Conservation (phyloP, 2,888 invertebrate genomes). For the Pycnomerus fuliginosus region DNA sequence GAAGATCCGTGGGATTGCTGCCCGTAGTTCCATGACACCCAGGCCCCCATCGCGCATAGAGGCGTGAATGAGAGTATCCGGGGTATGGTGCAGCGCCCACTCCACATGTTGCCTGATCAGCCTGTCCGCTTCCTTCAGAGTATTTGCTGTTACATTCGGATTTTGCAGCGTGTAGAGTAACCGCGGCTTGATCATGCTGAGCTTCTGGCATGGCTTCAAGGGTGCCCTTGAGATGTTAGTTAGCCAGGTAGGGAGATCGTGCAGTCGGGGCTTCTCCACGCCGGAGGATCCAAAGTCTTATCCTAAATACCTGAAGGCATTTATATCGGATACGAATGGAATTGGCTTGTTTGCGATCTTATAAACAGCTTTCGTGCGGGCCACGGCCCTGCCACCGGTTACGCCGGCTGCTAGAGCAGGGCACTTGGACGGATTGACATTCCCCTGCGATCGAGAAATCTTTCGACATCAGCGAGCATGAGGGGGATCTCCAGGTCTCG, state of each 20-base stretch:
- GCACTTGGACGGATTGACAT: conserved; percentile 1
- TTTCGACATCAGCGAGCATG: too few relatives aligned
- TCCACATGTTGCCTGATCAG: conserved; percentile 37
- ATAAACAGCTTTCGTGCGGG: too few relatives aligned
- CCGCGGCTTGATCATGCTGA: conserved; percentile 25
- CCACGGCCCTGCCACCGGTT: too few relatives aligned
- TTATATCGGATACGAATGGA: too few relatives aligned
- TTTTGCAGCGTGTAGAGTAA: conserved; percentile 42
- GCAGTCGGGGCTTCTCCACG: too few relatives aligned
- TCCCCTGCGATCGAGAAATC: neutral
- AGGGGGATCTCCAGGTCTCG: too few relatives aligned
- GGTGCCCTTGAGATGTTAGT: too few relatives aligned
- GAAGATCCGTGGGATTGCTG: conserved; percentile 37
- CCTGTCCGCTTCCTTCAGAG: conserved; percentile 38
- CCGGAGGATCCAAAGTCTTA: too few relatives aligned
- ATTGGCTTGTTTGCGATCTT: too few relatives aligned
- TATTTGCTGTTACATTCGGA: conserved; percentile 12
- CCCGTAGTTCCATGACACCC: conserved; percentile 35
- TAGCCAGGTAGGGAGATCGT: too few relatives aligned
- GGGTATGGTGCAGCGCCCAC: conserved; percentile 34
- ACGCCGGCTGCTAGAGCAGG: neutral
- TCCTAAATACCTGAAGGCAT: too few relatives aligned
- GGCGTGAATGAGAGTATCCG: conserved; percentile 10
- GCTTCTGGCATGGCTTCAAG: too few relatives aligned
- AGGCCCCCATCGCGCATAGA: conserved; percentile 5